A percentile compares a stretch with the other conserved stretches of the same genome.
phyloP scores from a whole-genome alignment of 2,888 invertebrate species.

The Ferdinandea cuprea region DNA sequence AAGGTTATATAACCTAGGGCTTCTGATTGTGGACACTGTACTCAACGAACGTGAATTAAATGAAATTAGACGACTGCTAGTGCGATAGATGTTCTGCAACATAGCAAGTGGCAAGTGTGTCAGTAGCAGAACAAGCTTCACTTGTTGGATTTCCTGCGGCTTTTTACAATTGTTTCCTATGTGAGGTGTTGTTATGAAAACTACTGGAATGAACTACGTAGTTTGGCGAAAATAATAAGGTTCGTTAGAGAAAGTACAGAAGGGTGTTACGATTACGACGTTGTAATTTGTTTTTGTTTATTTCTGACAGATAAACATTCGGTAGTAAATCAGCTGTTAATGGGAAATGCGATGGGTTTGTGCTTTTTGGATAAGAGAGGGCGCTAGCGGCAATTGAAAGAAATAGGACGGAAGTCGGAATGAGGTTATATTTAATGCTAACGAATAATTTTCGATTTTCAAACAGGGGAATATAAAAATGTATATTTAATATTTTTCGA shows the following conservation, averaged over 20 bases:
- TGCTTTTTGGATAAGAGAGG: neutral
- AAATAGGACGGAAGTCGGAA: neutral
- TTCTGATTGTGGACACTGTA: conserved; percentile 45
- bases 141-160: conserved; percentile 19
- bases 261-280: conserved; percentile 1
- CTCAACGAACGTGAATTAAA: conserved; percentile 55
- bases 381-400: neutral
- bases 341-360: neutral
- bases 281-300: conserved; percentile 68
- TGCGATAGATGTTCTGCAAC: conserved; percentile 77
- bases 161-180: neutral
- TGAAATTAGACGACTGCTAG: conserved; percentile 68
- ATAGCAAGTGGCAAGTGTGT: conserved; percentile 74
- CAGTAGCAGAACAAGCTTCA: neutral
- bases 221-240: neutral
- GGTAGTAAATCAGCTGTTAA: conserved; percentile 44
- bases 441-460: too few species aligned
- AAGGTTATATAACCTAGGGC: conserved; percentile 62
- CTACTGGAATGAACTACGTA: neutral
- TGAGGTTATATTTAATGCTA: too few species aligned
- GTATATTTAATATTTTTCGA: too few species aligned
- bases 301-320: conserved; percentile 55
- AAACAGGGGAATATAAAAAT: too few species aligned
- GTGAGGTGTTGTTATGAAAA: neutral
- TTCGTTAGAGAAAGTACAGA: conserved; percentile 48